These are phyloP conservation scores for Pseudomugil tenellus DNA, from an alignment of 2,797 vertebrate species.

Conservation along the genomic window DNA sequence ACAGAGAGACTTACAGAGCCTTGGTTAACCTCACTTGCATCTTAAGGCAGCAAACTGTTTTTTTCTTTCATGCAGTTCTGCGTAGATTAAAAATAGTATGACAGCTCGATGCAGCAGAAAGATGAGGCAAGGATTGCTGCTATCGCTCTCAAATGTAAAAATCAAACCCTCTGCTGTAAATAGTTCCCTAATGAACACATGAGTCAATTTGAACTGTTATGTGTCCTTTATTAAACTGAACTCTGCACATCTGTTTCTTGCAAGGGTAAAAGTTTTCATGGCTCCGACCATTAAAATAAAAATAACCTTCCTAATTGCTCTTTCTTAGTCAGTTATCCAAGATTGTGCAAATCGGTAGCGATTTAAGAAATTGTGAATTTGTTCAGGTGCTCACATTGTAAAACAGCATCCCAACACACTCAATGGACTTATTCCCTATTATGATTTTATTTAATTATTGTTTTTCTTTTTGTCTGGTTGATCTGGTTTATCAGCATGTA, in stretches of 20 bases:
- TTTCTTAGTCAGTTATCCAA: conserved; percentile 36
- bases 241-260: conserved; percentile 18
- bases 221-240: conserved; percentile 1
- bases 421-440: conserved; percentile 22
- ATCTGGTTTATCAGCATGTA: conserved; percentile 22
- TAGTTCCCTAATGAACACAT: conserved; percentile 5
- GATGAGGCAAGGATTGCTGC: conserved; percentile 7
- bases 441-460: not conserved
- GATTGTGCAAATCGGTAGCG: conserved; percentile 50
- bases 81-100: conserved; percentile 2
- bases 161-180: conserved; percentile 24
- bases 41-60: conserved; percentile 14
- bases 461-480: conserved; percentile 1
- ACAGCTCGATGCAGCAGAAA: not conserved
- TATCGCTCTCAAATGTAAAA: conserved; percentile 12
- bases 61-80: not conserved
- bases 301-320: conserved; percentile 27
- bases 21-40: conserved; percentile 14
- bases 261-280: conserved; percentile 23
- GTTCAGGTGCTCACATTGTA: conserved; percentile 45
- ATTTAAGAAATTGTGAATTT: conserved; percentile 56
- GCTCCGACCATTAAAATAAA: conserved; percentile 21
- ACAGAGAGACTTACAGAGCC: conserved; percentile 24
- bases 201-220: conserved; percentile 12
- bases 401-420: conserved; percentile 28